A percentile compares a stretch with the other conserved stretches of the same genome.
These are phyloP conservation scores for Drosophila sp. DNA, from an alignment of 1,140 invertebrate species.

Conservation along the genomic window DNA sequence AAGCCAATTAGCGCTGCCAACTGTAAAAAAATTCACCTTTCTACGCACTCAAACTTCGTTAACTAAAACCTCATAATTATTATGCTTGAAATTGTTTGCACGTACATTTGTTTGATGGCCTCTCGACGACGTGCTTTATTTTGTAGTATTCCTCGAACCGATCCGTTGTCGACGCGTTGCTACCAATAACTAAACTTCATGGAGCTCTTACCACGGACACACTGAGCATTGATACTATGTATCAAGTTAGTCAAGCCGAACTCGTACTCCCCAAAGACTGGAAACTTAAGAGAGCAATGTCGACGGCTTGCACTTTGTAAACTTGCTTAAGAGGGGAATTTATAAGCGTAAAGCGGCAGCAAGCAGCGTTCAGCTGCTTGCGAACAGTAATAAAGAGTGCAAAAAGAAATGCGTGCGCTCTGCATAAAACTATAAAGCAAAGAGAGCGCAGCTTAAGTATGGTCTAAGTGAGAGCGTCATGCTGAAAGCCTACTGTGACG, in stretches of 20 bases:
- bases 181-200: constrained; percentile 50
- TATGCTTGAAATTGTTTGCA: constrained; percentile 18
- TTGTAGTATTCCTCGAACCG: neutral
- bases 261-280: constrained; percentile 17
- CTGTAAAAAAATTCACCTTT: constrained; percentile 25
- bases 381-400: too few relatives aligned
- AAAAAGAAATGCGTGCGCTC: too few relatives aligned
- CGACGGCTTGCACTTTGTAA: constrained; percentile 16
- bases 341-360: too few relatives aligned
- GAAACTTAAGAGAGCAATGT: constrained; percentile 36
- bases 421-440: too few relatives aligned
- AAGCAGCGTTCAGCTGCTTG: neutral
- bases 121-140: constrained; percentile 29
- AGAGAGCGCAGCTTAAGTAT: too few relatives aligned
- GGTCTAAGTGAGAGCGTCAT: too few relatives aligned
- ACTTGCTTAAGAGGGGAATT: neutral
- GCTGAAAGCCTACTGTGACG: too few relatives aligned
- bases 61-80: constrained; percentile 11
- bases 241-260: constrained; percentile 57
- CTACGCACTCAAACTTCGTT: constrained; percentile 20
- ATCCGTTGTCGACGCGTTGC: constrained; percentile 44
- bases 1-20: constrained; percentile 57
- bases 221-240: constrained; percentile 47
- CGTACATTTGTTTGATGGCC: constrained; percentile 35
- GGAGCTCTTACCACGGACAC: constrained; percentile 31